Evolutionary conservation across 2,113 vertebrate genomes (phyloP), one percentile per base, ranked within the genome.

Genomic region (Piliocolobus tephrosceles): DNA sequence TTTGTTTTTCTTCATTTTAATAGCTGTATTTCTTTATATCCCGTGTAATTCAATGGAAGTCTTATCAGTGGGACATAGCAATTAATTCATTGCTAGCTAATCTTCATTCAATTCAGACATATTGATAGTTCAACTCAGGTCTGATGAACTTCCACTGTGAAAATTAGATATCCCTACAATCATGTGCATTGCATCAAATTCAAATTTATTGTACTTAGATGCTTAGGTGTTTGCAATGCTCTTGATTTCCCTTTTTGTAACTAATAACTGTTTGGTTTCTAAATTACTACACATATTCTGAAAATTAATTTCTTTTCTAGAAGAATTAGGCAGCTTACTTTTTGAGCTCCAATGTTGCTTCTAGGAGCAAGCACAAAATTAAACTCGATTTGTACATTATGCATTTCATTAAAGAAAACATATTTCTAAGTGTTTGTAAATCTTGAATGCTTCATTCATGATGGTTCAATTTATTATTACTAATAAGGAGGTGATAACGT

Each of bases 231-330:
- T 94, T 96, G 68, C 11, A 30, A 75, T 70, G 52, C 6, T 93
- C 40, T 61, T 79, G 38, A 88, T 88, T 92, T 73, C 32, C 38
- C 25, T 88, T 91, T 82, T 13, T 73, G 52, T 3, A 87, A 82
- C 18, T 75, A 58, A 82, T 12, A 95, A 84, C 22, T 73, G 13
- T 94, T 57, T 91, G 2, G 6, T 82, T 96, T 96, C 50, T 91
- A 43, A 95, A 55, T 93, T 86, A 89, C 40, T 87, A 70, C 32
- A 76, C 12, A 79, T 81, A 18, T 84, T 94, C 2, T 78, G n/a
- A 96, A 94, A 91, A 95, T 83, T 90, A 95, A 73, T 93, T 92
- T 96, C 0, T 30, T 95, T 96, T 96, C 45, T 84, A 79, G 45
- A 72, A 38, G 23, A 89, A 86, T 38, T 73, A 86, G 47, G 70